A percentile compares a stretch with the other conserved stretches of the same genome.
Evolutionary conservation across 2,797 vertebrate species (phyloP).

Genomic region (Sorex maritimensis): DNA sequence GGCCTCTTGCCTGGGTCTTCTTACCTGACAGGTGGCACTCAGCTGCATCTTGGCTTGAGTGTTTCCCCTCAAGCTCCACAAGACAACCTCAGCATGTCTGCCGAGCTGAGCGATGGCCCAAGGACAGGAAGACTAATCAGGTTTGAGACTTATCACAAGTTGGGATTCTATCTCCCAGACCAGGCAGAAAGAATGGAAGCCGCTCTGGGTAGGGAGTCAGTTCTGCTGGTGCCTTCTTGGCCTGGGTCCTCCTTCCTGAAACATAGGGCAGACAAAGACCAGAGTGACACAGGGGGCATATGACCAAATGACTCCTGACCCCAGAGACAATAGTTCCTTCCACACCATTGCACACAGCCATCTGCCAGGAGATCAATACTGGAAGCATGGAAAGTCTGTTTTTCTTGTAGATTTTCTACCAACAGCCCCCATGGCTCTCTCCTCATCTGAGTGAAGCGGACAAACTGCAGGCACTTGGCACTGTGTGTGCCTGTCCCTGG

Average conservation of each 20-base stretch:
- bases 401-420: slow-evolving; percentile 8
- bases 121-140: slow-evolving; percentile 59
- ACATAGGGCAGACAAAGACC: not conserved
- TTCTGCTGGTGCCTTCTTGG: not conserved
- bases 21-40: not conserved
- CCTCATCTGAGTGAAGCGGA: not conserved
- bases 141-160: not conserved
- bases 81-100: not conserved
- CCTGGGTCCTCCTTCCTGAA: not conserved
- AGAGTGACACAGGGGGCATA: not conserved
- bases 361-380: not conserved
- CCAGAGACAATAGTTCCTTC: slow-evolving; percentile 1
- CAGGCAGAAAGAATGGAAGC: not conserved
- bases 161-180: slow-evolving; percentile 3
- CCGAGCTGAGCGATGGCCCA: slow-evolving; percentile 10
- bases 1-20: not conserved
- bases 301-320: slow-evolving; percentile 24
- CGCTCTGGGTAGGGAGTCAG: not conserved
- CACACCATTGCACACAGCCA: not conserved
- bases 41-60: slow-evolving; percentile 26
- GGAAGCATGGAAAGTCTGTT: not conserved
- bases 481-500: not conserved
- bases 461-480: not conserved
- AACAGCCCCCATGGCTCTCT: not conserved
- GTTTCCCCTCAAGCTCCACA: slow-evolving; percentile 38